phyloP scores from a whole-genome alignment of 2,888 invertebrate genomes.

The Pheosia gnoma region DNA sequence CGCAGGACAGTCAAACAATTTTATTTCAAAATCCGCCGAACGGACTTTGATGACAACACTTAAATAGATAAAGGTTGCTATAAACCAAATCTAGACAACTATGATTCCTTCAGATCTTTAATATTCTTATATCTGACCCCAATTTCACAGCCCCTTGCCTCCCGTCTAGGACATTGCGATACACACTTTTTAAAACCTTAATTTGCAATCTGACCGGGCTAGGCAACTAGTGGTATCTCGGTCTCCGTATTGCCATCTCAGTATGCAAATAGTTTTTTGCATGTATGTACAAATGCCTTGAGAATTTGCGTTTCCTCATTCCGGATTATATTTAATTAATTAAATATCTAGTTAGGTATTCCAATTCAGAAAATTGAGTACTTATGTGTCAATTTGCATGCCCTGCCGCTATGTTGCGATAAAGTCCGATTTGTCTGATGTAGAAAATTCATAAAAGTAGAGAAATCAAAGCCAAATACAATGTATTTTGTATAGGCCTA shows the following conservation, averaged over 20 bases:
- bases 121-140: too few species aligned
- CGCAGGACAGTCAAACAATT: too few species aligned
- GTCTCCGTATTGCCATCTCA: constrained; percentile 20
- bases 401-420: neutral
- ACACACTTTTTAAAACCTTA: constrained; percentile 12
- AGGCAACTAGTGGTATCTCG: constrained; percentile 20
- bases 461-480: too few species aligned
- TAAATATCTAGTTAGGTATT: neutral
- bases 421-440: too few species aligned
- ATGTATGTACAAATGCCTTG: constrained; percentile 1
- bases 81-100: too few species aligned
- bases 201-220: constrained; percentile 21
- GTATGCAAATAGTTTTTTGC: constrained; percentile 23
- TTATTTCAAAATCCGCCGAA: too few species aligned
- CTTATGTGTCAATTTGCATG: neutral
- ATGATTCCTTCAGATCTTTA: too few species aligned
- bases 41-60: too few species aligned
- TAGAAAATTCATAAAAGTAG: too few species aligned
- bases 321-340: constrained; percentile 11
- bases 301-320: constrained; percentile 17
- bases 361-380: neutral
- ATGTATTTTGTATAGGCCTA: too few species aligned
- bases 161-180: constrained; percentile 14
- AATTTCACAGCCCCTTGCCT: constrained; percentile 4
- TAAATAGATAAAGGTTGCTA: too few species aligned